phyloP scores from a whole-genome alignment of 2,888 invertebrate genomes.

The Hydroisotoma schaefferi region DNA sequence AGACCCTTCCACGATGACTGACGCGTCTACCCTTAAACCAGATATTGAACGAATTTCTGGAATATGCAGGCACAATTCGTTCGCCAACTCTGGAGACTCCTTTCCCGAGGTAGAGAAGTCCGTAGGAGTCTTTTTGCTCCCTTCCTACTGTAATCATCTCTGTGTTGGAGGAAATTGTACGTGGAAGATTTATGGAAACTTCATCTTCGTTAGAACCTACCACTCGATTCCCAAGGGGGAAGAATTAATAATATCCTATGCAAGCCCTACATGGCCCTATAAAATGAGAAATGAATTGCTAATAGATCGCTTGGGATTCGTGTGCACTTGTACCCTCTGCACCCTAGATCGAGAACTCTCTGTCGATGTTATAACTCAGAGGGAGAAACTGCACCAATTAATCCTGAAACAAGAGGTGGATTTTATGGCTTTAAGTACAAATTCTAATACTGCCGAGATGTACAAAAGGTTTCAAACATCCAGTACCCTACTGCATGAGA shows the following conservation, averaged over 20 bases:
- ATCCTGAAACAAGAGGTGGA: conserved; percentile 24
- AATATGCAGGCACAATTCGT: conserved; percentile 24
- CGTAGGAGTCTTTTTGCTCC: conserved; percentile 29
- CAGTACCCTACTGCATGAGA: conserved; percentile 21
- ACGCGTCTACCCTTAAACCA: not conserved
- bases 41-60: conserved; percentile 31
- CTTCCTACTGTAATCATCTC: conserved; percentile 31
- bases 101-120: conserved; percentile 33
- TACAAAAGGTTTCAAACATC: conserved; percentile 22
- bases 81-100: conserved; percentile 28
- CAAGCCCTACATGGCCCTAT: conserved; percentile 25
- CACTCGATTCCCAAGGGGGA: conserved; percentile 22
- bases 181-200: conserved; percentile 37
- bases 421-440: conserved; percentile 18
- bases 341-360: conserved; percentile 18
- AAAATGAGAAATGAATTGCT: conserved; percentile 20
- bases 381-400: conserved; percentile 17
- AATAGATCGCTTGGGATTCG: conserved; percentile 26
- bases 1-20: conserved; percentile 12
- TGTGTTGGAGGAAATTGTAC: conserved; percentile 32
- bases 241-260: conserved; percentile 29
- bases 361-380: conserved; percentile 3
- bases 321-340: conserved; percentile 26
- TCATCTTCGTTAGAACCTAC: conserved; percentile 25
- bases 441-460: not conserved